Base-by-base conservation (phyloP, 92 coral and sea anemone species). In the Isaurus tuberculatus region DNA sequence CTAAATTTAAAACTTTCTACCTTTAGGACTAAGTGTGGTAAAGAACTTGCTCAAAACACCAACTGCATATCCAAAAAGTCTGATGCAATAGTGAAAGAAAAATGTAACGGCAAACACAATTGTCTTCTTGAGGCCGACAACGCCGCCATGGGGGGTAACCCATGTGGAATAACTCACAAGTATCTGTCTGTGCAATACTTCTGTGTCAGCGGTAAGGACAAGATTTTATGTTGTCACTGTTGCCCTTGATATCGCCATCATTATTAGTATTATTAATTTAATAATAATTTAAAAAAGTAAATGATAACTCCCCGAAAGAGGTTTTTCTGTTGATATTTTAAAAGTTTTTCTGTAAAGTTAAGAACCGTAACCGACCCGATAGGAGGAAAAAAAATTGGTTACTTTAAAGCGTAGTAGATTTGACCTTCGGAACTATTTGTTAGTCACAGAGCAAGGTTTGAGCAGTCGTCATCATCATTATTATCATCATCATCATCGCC, bases 101-200 rank as follows among this genome's bases (percentile, higher is more conserved):
- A 40, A 28, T 88, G 91, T 17, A 78, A 84, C 31, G 86, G 89
- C 26, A 46, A 72, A 28, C 68, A 63, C 31, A 40, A 27, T 31
- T 88, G 91, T 44, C 68, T 84, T 14, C 72, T 88, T 6, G 91
- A 88, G 17, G 91, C 91, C 31, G 70, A 87, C 14, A 88, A 88
- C 69, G 81, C 70, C 1, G 86, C 72, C 20, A 42, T 85, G 43
- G 86, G 57, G 7, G 91, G 91, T 19, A 88, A 88, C 80, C 91
- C 91, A 0, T 88, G 91, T 16, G 91, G 88, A 29, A 14, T 58
- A 63, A 88, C 86, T 2, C 91, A 88, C 88, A 88, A 88, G 74
- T 88, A 88, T 37, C 66, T 88, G 15, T 36, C 40, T 46, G 83
- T 88, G 26, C 27, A 58, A 7, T 88, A 43, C 55, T 81, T 79